Conservation (phyloP, 2,888 invertebrate species). For the Tetramorium bicarinatum region DNA sequence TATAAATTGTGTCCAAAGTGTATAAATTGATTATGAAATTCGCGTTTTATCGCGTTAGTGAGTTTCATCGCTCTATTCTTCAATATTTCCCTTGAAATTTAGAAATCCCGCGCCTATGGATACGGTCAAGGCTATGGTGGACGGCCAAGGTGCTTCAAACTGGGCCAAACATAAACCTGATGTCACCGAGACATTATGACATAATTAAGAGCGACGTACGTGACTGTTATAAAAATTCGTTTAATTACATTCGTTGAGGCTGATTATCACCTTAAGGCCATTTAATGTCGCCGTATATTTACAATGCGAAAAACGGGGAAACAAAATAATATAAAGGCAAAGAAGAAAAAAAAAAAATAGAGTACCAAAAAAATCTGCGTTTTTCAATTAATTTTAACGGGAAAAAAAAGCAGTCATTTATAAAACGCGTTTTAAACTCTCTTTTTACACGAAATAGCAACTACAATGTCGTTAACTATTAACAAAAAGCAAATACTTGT, state of each 20-base stretch:
- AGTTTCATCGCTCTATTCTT: not conserved
- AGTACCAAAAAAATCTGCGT: not conserved
- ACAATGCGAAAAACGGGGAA: not conserved
- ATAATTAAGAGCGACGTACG: conserved; percentile 58
- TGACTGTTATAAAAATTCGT: conserved; percentile 62
- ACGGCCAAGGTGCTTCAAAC: conserved; percentile 54
- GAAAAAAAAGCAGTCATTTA: not conserved
- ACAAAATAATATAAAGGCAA: not conserved
- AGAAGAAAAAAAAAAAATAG: not conserved
- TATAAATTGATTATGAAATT: not conserved
- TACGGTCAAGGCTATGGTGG: conserved; percentile 39
- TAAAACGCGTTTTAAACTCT: not conserved
- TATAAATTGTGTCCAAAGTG: not conserved
- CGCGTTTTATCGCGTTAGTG: not conserved
- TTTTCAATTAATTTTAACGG: not conserved
- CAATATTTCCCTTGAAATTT: not conserved
- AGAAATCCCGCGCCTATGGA: conserved; percentile 9
- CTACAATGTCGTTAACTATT: not conserved
- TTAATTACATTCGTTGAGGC: conserved; percentile 9
- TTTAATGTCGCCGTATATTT: conserved; percentile 11
- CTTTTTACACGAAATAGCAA: not conserved
- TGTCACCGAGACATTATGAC: conserved; percentile 58
- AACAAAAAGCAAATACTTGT: not conserved
- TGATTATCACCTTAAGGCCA: not conserved
- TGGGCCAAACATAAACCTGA: conserved; percentile 56